phyloP scores from a whole-genome alignment of 2,113 vertebrate genomes.

The Chaenocephalus aceratus region DNA sequence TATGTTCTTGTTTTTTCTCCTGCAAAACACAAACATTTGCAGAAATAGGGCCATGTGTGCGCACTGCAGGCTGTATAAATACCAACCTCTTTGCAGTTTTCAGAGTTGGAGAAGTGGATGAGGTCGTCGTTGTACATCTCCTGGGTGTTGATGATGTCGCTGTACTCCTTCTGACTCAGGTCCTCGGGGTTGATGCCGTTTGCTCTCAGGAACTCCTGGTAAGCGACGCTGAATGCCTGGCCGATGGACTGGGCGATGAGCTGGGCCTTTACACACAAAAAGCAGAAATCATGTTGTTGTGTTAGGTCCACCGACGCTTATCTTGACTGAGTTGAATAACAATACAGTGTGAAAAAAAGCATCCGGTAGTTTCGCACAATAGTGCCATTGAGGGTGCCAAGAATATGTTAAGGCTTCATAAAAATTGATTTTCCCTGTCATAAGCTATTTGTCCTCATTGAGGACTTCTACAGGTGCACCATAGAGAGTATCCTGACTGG shows the following conservation, averaged over 20 bases:
- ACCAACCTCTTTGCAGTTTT: conserved; percentile 98
- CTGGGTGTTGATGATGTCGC: conserved; percentile 98
- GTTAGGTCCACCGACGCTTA: conserved; percentile 6
- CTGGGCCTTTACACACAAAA: conserved; percentile 87
- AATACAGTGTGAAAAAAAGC: not conserved
- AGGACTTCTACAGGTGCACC: not conserved
- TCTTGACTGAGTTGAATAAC: conserved; percentile 5
- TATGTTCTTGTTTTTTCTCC: not conserved
- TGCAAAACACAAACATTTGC: not conserved
- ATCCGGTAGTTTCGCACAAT: conserved; percentile 10
- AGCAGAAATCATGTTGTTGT: not conserved
- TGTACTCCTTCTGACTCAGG: conserved; percentile 99
- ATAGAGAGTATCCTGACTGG: no score
- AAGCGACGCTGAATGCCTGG: conserved; percentile 98
- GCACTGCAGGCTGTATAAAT: not conserved
- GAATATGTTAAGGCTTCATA: conserved; percentile 21
- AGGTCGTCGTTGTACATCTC: conserved; percentile 99
- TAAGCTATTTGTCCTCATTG: conserved; percentile 13
- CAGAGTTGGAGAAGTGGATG: conserved; percentile 98
- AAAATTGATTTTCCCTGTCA: conserved; percentile 33
- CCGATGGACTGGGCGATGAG: conserved; percentile 99
- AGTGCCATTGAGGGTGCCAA: not conserved
- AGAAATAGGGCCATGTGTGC: not conserved
- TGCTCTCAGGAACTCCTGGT: conserved; percentile 97
- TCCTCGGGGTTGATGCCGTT: conserved; percentile 99